Evolutionary conservation across 2,113 vertebrate species (phyloP).

Genomic region (Urocynchramus pylzowi): DNA sequence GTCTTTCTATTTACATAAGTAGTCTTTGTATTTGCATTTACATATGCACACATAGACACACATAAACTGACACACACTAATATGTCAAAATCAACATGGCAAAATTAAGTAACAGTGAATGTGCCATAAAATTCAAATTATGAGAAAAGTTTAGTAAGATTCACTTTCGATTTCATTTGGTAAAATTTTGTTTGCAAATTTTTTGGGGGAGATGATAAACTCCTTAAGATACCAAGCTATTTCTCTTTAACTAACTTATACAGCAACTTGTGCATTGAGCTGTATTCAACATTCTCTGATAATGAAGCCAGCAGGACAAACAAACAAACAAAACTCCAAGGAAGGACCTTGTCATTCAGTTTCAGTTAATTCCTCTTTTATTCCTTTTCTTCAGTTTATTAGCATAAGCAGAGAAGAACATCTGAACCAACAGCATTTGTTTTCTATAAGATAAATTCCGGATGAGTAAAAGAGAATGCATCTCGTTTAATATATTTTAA

Average conservation of each 20-base stretch:
- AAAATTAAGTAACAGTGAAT: neutral
- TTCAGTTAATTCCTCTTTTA: neutral
- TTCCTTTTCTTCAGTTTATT: neutral
- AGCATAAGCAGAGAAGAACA: neutral
- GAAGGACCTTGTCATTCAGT: neutral
- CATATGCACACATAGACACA: too few species aligned
- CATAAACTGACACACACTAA: neutral
- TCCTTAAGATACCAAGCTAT: neutral
- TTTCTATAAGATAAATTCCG: conserved; percentile 3
- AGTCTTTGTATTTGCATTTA: neutral
- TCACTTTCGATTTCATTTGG: neutral
- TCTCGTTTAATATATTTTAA: neutral
- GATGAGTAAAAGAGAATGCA: neutral
- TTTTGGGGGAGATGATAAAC: neutral
- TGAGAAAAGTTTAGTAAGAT: neutral
- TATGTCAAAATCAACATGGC: neutral
- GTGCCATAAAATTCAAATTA: neutral
- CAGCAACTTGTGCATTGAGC: neutral
- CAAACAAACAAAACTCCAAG: neutral
- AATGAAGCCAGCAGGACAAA: neutral
- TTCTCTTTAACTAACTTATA: neutral
- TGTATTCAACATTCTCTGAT: neutral
- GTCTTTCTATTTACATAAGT: neutral
- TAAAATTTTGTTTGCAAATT: neutral
- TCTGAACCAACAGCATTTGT: neutral